Conservation (phyloP, 2,113 vertebrate species). For the Sturnus vulgaris region DNA sequence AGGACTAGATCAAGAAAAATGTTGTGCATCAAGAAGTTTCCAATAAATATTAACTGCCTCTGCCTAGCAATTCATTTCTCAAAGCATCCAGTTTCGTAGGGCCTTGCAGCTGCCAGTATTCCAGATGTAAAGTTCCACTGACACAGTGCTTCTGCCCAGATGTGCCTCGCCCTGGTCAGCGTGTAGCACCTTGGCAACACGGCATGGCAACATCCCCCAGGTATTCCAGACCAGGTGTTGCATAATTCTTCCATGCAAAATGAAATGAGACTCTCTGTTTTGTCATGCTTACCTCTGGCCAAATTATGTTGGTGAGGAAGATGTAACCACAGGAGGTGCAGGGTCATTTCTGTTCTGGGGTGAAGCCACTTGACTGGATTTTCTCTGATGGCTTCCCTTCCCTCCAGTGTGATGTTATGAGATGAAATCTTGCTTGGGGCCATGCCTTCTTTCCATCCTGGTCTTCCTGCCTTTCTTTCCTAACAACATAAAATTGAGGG, state of each 20-base stretch:
- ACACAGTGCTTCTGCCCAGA: neutral
- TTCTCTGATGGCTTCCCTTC: neutral
- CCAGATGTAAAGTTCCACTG: neutral
- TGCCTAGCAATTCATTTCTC: neutral
- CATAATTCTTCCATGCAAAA: neutral
- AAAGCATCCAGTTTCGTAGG: neutral
- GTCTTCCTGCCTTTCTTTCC: neutral
- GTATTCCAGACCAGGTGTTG: neutral
- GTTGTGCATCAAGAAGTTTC: neutral
- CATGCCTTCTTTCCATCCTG: neutral
- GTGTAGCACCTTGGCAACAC: neutral
- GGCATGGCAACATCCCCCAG: rapidly evolving
- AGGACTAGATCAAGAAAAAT: neutral
- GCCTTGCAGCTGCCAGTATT: neutral
- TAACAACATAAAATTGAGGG: neutral
- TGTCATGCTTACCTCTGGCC: neutral
- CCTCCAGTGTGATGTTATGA: rapidly evolving
- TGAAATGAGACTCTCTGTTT: neutral
- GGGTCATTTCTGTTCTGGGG: neutral
- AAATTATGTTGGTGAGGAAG: neutral
- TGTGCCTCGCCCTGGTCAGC: neutral
- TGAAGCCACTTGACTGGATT: neutral
- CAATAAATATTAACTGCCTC: neutral
- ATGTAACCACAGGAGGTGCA: neutral
- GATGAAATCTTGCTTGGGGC: neutral